Conservation (phyloP, 2,797 vertebrate species). For the Lates japonicus region DNA sequence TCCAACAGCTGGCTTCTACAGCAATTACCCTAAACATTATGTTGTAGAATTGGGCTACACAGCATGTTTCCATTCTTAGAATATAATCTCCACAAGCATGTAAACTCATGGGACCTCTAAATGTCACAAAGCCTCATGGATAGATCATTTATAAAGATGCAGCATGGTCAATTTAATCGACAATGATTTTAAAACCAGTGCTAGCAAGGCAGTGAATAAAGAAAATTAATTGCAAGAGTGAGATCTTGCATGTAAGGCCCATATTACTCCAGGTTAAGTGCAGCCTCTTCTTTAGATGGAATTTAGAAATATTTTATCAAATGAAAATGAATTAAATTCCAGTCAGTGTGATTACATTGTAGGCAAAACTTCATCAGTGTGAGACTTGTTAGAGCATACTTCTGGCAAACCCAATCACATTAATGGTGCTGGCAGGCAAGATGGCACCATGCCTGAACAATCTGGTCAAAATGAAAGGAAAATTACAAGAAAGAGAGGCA, state of each 20-base stretch:
- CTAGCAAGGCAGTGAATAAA: conserved; percentile 6
- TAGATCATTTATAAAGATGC: conserved; percentile 37
- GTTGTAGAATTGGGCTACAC: conserved; percentile 12
- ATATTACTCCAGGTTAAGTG: conserved; percentile 49
- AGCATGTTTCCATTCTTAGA: conserved; percentile 41
- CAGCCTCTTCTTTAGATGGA: conserved; percentile 42
- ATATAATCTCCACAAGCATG: conserved; percentile 37
- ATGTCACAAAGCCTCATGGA: conserved; percentile 19
- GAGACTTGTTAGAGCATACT: conserved; percentile 79
- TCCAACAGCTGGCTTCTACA: conserved; percentile 31
- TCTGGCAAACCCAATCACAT: conserved; percentile 76
- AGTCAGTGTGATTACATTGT: conserved; percentile 71
- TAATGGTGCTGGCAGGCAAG: conserved; percentile 71
- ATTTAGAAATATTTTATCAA: conserved; percentile 63
- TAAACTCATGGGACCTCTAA: conserved; percentile 24
- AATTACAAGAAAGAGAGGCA: conserved; percentile 61
- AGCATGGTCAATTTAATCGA: conserved; percentile 38
- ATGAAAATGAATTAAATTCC: conserved; percentile 70
- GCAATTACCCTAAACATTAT: conserved; percentile 38
- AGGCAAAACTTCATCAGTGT: conserved; percentile 73
- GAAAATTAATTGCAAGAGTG: conserved; percentile 10
- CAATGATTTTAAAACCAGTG: conserved; percentile 22
- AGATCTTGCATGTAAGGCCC: neutral
- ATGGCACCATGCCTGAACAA: conserved; percentile 73
- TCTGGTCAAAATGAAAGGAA: conserved; percentile 71